phyloP scores from a whole-genome alignment of 1,140 invertebrate species.

The Octopus sinensis region DNA sequence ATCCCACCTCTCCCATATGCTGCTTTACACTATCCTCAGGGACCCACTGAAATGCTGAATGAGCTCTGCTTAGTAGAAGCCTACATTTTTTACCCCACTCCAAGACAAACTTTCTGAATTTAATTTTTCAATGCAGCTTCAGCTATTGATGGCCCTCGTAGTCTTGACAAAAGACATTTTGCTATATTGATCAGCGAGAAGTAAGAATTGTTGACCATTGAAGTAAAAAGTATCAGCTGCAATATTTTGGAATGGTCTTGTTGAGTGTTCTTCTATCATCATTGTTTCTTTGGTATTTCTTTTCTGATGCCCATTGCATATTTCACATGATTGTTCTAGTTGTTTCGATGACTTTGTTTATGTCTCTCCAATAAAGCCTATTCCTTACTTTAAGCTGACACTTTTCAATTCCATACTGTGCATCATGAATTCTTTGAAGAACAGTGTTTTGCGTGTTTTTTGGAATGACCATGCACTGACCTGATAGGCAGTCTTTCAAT shows the following conservation, averaged over 20 bases:
- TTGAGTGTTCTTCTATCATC: slow-evolving; percentile 5
- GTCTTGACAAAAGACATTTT: too few species aligned
- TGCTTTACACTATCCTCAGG: too few species aligned
- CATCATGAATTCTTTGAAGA: neutral
- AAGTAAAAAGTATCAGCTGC: neutral
- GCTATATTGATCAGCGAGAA: neutral
- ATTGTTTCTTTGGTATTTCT: neutral
- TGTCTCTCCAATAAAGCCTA: neutral
- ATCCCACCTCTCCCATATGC: too few species aligned
- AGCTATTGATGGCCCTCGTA: too few species aligned
- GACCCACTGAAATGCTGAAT: too few species aligned
- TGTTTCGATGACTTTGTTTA: neutral
- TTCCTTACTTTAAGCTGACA: neutral
- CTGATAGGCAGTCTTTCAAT: neutral
- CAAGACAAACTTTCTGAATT: too few species aligned
- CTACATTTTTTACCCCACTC: too few species aligned
- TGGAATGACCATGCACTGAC: neutral
- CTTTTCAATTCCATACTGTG: neutral
- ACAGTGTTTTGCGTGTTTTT: neutral
- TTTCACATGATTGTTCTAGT: neutral
- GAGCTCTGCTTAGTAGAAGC: too few species aligned
- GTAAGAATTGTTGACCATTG: neutral
- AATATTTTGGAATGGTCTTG: neutral
- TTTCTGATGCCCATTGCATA: neutral
- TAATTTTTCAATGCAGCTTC: too few species aligned